Conservation (phyloP, 1,140 invertebrate species). For the Nymphalis io region DNA sequence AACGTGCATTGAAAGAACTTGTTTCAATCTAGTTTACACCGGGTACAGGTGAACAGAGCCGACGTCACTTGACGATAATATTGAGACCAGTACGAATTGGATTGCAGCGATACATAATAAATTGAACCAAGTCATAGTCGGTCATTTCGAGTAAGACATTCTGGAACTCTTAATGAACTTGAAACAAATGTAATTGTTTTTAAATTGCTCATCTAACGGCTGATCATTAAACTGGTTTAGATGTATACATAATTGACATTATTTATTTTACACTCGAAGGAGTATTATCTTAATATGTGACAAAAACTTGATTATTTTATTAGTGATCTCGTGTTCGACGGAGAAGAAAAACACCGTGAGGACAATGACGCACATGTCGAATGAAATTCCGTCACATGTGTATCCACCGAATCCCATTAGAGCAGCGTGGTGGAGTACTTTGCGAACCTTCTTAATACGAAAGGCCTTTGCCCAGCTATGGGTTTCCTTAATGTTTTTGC, state of each 20-base stretch:
- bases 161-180: slow-evolving; percentile 34
- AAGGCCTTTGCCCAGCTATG: too few relatives aligned
- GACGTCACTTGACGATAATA: slow-evolving; percentile 34
- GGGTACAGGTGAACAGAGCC: slow-evolving; percentile 25
- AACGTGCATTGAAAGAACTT: neutral
- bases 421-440: too few relatives aligned
- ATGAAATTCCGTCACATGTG: too few relatives aligned
- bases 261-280: neutral
- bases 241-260: slow-evolving; percentile 12
- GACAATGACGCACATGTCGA: too few relatives aligned
- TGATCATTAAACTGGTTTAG: neutral
- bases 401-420: too few relatives aligned
- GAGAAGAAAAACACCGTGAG: too few relatives aligned
- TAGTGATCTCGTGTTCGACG: too few relatives aligned
- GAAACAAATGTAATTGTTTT: slow-evolving; percentile 37
- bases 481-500: too few relatives aligned
- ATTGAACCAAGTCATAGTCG: slow-evolving; percentile 41
- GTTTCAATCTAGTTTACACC: slow-evolving; percentile 24
- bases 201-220: slow-evolving; percentile 11
- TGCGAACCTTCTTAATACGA: too few relatives aligned
- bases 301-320: neutral
- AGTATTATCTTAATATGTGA: neutral
- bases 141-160: slow-evolving; percentile 40
- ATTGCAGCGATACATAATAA: slow-evolving; percentile 21
- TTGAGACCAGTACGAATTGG: slow-evolving; percentile 28